Conservation (phyloP, 2,888 invertebrate species). For the Ligdia adustata region DNA sequence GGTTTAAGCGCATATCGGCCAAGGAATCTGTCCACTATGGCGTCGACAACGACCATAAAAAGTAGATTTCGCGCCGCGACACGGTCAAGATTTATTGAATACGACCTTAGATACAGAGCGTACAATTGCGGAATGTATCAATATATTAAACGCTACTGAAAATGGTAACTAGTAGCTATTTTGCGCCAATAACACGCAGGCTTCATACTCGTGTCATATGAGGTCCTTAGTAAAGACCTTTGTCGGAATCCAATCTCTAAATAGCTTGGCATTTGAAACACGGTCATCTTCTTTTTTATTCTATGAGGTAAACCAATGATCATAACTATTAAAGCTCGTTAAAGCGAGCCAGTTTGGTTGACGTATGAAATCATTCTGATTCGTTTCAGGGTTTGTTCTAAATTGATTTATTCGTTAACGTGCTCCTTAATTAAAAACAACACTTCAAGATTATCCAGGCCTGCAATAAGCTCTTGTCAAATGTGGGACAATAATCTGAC, state of each 20-base stretch:
- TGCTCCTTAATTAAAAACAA: neutral
- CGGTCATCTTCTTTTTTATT: conserved; percentile 24
- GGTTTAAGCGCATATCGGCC: conserved; percentile 66
- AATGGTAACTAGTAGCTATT: conserved; percentile 25
- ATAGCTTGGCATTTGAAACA: conserved; percentile 32
- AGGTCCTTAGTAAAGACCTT: conserved; percentile 33
- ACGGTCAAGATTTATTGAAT: conserved; percentile 69
- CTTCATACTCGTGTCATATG: conserved; percentile 23
- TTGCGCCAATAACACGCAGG: conserved; percentile 17
- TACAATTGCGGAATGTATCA: conserved; percentile 56
- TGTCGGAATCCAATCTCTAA: conserved; percentile 25
- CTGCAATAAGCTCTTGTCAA: neutral
- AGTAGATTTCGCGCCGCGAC: conserved; percentile 66
- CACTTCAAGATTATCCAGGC: neutral
- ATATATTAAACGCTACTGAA: conserved; percentile 56
- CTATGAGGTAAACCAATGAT: conserved; percentile 21
- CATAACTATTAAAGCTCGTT: conserved; percentile 28
- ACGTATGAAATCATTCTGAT: conserved; percentile 23
- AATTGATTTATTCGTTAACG: conserved; percentile 17
- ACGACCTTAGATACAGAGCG: conserved; percentile 60
- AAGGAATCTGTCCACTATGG: conserved; percentile 67
- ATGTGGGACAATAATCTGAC: too few relatives aligned
- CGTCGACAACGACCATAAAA: conserved; percentile 61
- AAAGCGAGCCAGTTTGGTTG: conserved; percentile 22
- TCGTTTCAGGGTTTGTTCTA: conserved; percentile 23